Evolutionary conservation across 2,797 vertebrate genomes (phyloP).

Genomic region (Ateles fusciceps): DNA sequence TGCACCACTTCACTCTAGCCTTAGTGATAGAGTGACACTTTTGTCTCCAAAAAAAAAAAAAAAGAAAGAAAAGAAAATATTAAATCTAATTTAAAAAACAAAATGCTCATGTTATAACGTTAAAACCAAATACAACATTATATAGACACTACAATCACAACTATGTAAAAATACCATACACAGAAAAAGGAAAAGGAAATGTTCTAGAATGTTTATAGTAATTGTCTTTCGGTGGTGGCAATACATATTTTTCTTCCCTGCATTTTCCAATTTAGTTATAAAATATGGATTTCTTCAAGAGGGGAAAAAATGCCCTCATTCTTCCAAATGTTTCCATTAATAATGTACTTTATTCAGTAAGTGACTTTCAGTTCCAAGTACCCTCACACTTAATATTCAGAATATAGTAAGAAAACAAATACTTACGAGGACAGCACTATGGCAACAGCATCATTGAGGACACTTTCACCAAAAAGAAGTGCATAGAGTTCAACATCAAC

Average conservation of each 20-base stretch:
- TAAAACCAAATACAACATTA: conserved; percentile 48
- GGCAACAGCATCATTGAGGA: conserved; percentile 98
- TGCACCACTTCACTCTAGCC: background rate
- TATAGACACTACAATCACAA: background rate
- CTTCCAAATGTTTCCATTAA: conserved; percentile 27
- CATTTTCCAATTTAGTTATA: conserved; percentile 49
- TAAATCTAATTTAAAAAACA: background rate
- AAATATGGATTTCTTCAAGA: conserved; percentile 14
- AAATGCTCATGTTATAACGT: background rate
- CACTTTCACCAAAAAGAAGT: conserved; percentile 96
- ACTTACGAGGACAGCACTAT: conserved; percentile 98
- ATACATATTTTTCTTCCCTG: background rate
- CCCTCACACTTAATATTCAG: conserved; percentile 8
- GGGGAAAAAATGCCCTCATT: background rate
- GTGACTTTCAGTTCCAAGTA: background rate
- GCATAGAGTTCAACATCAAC: conserved; percentile 97
- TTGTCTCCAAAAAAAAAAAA: background rate
- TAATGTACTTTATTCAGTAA: background rate
- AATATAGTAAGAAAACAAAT: conserved; percentile 63
- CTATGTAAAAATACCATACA: background rate
- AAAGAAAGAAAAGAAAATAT: background rate
- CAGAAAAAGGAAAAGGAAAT: background rate
- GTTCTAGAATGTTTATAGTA: conserved; percentile 28
- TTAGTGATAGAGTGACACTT: background rate
- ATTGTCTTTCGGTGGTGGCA: background rate